These are phyloP conservation scores for Idris sp. DNA, from an alignment of 1,140 invertebrate genomes.

Conservation along the genomic window DNA sequence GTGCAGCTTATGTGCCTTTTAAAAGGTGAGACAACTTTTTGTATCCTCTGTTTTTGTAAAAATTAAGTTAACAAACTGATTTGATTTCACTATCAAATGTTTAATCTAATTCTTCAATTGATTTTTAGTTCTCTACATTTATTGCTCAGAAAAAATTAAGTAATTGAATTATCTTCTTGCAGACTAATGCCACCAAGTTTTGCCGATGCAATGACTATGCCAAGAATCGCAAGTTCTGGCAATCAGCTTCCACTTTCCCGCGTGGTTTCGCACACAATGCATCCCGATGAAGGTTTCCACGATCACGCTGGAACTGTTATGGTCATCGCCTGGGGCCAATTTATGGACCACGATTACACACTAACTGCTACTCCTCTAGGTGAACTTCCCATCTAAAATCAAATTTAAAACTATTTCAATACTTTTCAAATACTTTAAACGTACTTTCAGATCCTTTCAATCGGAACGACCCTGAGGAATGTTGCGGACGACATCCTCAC, in stretches of 20 bases:
- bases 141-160: no score
- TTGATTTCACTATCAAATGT: no score
- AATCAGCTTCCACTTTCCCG: conserved; percentile 87
- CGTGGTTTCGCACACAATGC: conserved; percentile 91
- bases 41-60: no score
- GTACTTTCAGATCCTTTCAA: conserved; percentile 85
- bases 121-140: no score
- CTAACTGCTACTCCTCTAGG: conserved; percentile 91
- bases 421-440: background rate
- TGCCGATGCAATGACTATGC: conserved; percentile 88
- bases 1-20: conserved; percentile 90
- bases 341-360: conserved; percentile 96
- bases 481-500: conserved; percentile 87
- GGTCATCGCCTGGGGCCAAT: conserved; percentile 96
- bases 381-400: conserved; percentile 74
- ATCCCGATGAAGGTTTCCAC: conserved; percentile 93
- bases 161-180: background rate
- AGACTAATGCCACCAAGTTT: conserved; percentile 88
- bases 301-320: conserved; percentile 96
- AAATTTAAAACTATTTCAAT: no score
- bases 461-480: conserved; percentile 92
- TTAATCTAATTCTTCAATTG: no score
- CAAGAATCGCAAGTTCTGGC: conserved; percentile 86
- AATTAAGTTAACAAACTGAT: no score
- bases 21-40: conserved; percentile 82